Evolutionary conservation across 2,113 vertebrate species (phyloP), one percentile per base, ranked within the genome.

Genomic region (Upupa epops): DNA sequence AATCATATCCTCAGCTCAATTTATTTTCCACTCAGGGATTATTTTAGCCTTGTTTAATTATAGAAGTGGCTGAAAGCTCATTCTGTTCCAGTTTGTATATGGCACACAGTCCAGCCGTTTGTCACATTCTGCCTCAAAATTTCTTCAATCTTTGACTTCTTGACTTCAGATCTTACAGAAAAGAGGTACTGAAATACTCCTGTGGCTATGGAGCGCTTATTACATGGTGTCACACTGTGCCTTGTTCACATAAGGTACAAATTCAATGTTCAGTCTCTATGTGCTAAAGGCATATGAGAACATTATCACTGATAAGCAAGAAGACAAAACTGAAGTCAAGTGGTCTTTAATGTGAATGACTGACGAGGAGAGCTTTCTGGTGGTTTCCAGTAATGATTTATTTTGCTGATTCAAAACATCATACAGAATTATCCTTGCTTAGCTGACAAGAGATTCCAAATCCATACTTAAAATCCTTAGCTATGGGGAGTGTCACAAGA

Each of bases 11-110:
- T 83, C 73, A 82, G 70, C 73, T 90, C 73, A 64, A 37, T 76
- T 95, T 88, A 40, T 82, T 90, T 93, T 80, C 37, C 77, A 76
- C 54, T 75, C 65, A 52, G 42, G 36, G 48, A 89, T 82, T 86
- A 77, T 56, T 90, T 95, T 52, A 94, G 63, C 77, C 48, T 79
- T 76, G 51, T 83, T 91, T 61, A 89, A 82, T 61, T 88, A 63
- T 11, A 42, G 46, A 71, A 84, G 36, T 36, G 49, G 21, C 82
- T 80, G 61, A 87, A 92, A 92, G 63, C 59, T 79, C 64, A 64
- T 36, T 72, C 91, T 66, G 17, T 25, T 79, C 59, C 29, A 37
- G 64, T 75, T 79, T 68, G 59, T 48, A 61, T 29, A 56, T 20
- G 28, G 61, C 52, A 90, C 55, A 16, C n/a, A 77, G 63, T 59